Evolutionary conservation across 2,797 vertebrate genomes (phyloP), one percentile per base, ranked within the genome.

Genomic region (Microtus agrestis): DNA sequence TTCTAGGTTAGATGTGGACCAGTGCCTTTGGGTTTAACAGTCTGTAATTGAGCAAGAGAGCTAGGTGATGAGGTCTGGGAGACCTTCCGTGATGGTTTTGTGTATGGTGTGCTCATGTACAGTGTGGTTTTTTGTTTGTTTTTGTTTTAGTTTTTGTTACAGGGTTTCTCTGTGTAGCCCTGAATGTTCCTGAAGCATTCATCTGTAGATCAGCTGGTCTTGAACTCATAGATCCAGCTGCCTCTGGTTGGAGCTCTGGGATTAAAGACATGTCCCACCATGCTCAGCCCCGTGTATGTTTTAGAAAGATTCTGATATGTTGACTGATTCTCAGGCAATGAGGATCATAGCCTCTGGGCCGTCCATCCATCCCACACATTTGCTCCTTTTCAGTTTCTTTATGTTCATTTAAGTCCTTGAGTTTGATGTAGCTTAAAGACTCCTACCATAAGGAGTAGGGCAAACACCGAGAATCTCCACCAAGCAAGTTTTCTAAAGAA

Each of bases 381-480:
- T n/a, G 56, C 23, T 65, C 61, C 21, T 6, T 61, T 91, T 82
- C 59, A 14, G n/a, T 87, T 89, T 82, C 54, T 69, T 78, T 56
- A 71, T 40, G 27, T 48, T 54, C 31, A 61, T 48, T 7, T 43
- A 37, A 37, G 40, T 80, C 31, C 84, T 85, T 73, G 51, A 82
- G 85, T 92, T 92, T 43, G 61, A 56, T 80, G 19, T 29, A 77
- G 54, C 73, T 61, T 25, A n/a, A 89, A 95, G 76, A 25, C 9
- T 91, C 73, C 43, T 80, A 43, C 48, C n/a, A 15, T 76, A 40
- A 46, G 29, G 65, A 63, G 17, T 23, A 59, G 63, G 29, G 71
- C 78, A 40, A 90, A 76, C 54, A 31, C 51, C 10, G 5, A 95
- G 80, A 87, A 80, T 88, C 89, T 93, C 56, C 27, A 61, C 54